phyloP scores from a whole-genome alignment of 2,888 invertebrate genomes.

The Mesodorylaimus sp. region DNA sequence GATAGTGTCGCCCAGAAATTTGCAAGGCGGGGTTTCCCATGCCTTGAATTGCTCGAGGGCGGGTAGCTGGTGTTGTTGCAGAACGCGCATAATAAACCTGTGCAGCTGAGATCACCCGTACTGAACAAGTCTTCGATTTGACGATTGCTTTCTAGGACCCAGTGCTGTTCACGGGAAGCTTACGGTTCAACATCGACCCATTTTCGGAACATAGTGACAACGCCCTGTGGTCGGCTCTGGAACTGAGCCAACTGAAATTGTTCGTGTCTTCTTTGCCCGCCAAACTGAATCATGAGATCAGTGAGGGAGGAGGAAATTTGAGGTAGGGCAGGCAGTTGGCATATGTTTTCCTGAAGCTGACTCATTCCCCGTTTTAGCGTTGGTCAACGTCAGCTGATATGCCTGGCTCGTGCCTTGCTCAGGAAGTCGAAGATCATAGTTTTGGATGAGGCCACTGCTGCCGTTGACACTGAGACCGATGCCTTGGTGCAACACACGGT shows the following conservation, averaged over 20 bases:
- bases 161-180: conserved; percentile 72
- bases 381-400: conserved; percentile 34
- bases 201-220: conserved; percentile 57
- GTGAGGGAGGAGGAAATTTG: conserved; percentile 56
- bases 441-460: conserved; percentile 38
- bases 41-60: no score
- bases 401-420: conserved; percentile 32
- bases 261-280: conserved; percentile 58
- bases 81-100: no score
- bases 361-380: conserved; percentile 22
- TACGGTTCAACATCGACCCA: conserved; percentile 80
- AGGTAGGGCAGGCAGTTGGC: not conserved
- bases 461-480: conserved; percentile 38
- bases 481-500: conserved; percentile 52
- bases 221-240: conserved; percentile 66
- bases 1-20: no score
- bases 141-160: conserved; percentile 65
- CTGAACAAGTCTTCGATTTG: no score
- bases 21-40: no score
- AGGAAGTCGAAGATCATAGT: conserved; percentile 46
- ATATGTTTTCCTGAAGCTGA: not conserved
- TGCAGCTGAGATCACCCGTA: no score
- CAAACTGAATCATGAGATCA: conserved; percentile 60
- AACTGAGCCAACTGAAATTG: conserved; percentile 66
- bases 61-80: no score